Evolutionary conservation across 2,113 vertebrate species (phyloP).

Genomic region (Coptodon bakossiorum): DNA sequence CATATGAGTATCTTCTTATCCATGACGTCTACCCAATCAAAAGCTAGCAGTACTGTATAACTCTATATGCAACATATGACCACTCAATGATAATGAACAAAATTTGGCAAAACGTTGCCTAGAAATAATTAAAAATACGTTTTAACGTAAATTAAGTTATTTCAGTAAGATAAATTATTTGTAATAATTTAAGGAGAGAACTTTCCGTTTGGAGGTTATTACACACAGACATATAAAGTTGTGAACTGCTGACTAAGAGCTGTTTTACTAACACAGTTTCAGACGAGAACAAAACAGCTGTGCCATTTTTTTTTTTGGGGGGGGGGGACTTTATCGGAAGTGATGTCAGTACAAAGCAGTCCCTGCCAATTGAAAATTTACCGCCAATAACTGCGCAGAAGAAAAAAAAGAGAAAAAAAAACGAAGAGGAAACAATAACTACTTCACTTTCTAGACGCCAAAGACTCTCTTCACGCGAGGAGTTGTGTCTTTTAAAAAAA

Average conservation of each 20-base stretch:
- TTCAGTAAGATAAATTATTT: neutral
- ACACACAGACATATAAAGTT: neutral
- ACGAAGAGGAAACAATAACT: neutral
- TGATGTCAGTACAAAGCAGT: neutral
- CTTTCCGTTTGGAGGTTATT: neutral
- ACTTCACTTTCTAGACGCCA: neutral
- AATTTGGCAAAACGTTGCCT: neutral
- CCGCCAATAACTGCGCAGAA: neutral
- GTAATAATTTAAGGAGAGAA: neutral
- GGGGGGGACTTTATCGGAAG: neutral
- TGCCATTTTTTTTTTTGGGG: neutral
- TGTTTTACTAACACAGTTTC: too few species aligned
- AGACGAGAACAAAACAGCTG: neutral
- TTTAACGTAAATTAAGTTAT: neutral
- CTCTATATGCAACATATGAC: neutral
- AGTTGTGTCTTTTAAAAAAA: neutral
- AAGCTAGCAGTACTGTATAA: neutral
- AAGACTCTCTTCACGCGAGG: neutral
- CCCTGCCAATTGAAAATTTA: neutral
- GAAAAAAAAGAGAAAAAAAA: neutral
- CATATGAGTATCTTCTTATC: neutral
- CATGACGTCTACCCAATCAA: neutral
- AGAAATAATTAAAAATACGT: neutral
- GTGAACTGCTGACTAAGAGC: neutral
- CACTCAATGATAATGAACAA: neutral